Evolutionary conservation across 1,140 invertebrate genomes (phyloP).

Genomic region (Acromyrmex echinatior): DNA sequence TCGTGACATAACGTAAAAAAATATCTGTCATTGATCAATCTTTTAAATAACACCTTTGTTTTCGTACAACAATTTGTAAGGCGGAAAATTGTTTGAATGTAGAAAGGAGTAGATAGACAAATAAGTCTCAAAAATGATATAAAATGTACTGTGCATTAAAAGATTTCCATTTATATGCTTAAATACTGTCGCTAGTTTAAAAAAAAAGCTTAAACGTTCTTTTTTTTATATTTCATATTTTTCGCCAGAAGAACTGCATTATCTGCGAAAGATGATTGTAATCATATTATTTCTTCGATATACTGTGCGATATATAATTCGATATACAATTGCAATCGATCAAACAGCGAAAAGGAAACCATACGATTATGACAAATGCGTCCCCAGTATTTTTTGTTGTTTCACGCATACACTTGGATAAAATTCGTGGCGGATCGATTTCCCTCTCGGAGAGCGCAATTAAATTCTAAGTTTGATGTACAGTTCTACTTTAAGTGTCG

Average conservation of each 20-base stretch:
- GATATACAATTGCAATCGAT: neutral
- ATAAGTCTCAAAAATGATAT: neutral
- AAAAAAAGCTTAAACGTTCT: neutral
- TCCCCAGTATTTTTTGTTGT: neutral
- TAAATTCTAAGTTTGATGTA: conserved; percentile 43
- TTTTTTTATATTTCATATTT: neutral
- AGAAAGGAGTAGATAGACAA: neutral
- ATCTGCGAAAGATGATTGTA: neutral
- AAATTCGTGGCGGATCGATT: conserved; percentile 24
- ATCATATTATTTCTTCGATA: neutral
- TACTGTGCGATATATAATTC: neutral
- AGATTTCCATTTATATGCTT: neutral
- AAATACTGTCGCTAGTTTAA: neutral
- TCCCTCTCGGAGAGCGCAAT: neutral
- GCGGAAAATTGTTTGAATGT: neutral
- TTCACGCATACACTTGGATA: neutral
- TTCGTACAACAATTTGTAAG: neutral
- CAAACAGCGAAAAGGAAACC: conserved; percentile 7
- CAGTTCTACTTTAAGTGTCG: neutral
- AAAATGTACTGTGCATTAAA: neutral
- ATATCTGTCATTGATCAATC: neutral
- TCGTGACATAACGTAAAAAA: conserved; percentile 13
- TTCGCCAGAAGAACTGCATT: neutral
- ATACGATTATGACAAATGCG: conserved; percentile 16
- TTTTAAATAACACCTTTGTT: conserved; percentile 49